Evolutionary conservation across 2,797 vertebrate species (phyloP).

Genomic region (Epinephelus malabaricus): DNA sequence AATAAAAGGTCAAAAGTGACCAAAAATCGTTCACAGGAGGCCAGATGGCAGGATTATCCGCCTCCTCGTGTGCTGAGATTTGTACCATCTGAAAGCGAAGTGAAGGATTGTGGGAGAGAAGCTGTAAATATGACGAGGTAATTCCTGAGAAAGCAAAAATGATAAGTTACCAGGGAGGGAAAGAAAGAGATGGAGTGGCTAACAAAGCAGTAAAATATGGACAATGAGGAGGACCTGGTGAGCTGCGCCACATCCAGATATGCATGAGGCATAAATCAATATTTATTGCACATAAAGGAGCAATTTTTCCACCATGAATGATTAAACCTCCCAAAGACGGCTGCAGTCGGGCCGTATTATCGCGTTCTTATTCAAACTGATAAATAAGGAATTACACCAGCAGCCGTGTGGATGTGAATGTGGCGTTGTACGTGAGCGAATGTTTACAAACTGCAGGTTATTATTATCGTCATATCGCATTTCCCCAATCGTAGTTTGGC

Average conservation of each 20-base stretch:
- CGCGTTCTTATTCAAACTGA: slow-evolving; percentile 75
- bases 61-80: not conserved
- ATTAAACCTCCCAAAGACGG: slow-evolving; percentile 79
- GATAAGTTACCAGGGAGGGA: slow-evolving; percentile 38
- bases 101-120: slow-evolving; percentile 43
- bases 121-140: slow-evolving; percentile 45
- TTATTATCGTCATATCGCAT: slow-evolving; percentile 73
- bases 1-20: slow-evolving; percentile 36
- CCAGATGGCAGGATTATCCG: slow-evolving; percentile 26
- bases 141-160: slow-evolving; percentile 49
- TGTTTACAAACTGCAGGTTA: slow-evolving; percentile 81
- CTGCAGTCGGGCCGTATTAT: slow-evolving; percentile 70
- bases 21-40: not conserved
- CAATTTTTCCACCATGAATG: slow-evolving; percentile 85
- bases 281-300: slow-evolving; percentile 88
- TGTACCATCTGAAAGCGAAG: slow-evolving; percentile 18
- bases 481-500: slow-evolving; percentile 50
- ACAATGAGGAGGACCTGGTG: slow-evolving; percentile 58
- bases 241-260: slow-evolving; percentile 71
- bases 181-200: slow-evolving; percentile 48
- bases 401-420: slow-evolving; percentile 49
- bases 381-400: slow-evolving; percentile 75
- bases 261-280: slow-evolving; percentile 85
- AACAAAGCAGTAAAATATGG: slow-evolving; percentile 69
- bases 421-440: slow-evolving; percentile 56